Percentiles rank a stretch among this genome's conserved stretches.
Conservation (phyloP, 2,113 vertebrate species). For the Hucho hucho region DNA sequence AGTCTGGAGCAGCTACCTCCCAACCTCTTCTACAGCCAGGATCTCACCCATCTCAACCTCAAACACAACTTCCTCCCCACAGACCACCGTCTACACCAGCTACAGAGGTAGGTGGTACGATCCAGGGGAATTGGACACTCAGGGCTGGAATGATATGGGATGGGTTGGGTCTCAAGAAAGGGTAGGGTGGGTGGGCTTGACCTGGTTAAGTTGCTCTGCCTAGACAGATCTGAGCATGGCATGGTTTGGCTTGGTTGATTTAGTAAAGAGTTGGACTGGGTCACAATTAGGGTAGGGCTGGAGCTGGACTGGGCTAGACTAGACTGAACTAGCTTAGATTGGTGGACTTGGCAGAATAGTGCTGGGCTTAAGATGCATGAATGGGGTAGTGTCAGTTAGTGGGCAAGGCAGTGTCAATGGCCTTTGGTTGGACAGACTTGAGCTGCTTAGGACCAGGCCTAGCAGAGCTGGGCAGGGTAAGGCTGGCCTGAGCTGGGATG, state of each 20-base stretch:
- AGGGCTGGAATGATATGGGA: conserved; percentile 2
- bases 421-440: too few species aligned
- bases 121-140: too few species aligned
- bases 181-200: conserved; percentile 26
- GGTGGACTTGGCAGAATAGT: conserved; percentile 41
- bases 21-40: conserved; percentile 97
- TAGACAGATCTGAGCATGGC: conserved; percentile 25
- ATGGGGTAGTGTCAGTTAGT: neutral
- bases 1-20: conserved; percentile 92
- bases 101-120: conserved; percentile 81
- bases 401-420: too few species aligned
- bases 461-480: conserved; percentile 40
- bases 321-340: conserved; percentile 2
- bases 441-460: conserved; percentile 31
- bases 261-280: neutral
- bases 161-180: conserved; percentile 28
- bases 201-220: conserved; percentile 24
- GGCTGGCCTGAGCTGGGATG: conserved; percentile 26
- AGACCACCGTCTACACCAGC: conserved; percentile 81
- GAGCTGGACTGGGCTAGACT: conserved; percentile 15
- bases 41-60: conserved; percentile 98
- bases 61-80: conserved; percentile 93
- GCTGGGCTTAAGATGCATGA: conserved; percentile 33
- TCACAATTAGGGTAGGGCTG: neutral
- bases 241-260: conserved; percentile 18